Base-by-base conservation (phyloP, 23 tunicate genomes). In the Trididemnum nubilum region DNA sequence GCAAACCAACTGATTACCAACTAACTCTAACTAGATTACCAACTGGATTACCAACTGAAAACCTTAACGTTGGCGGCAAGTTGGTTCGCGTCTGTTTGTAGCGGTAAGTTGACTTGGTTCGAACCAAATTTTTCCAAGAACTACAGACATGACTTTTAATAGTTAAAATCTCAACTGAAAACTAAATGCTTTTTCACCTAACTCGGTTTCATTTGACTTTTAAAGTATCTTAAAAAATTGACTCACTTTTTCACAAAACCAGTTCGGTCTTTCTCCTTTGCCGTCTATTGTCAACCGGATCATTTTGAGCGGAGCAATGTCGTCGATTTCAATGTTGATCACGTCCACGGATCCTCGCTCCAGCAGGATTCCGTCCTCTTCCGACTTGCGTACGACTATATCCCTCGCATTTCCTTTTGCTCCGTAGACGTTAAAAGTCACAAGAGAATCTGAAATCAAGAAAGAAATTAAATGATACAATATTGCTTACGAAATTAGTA, bases 221-320 rank as follows among this genome's bases (percentile, higher is more conserved):
- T n/a, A n/a, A n/a, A n/a, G n/a, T n/a, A n/a, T n/a, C n/a, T n/a
- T n/a, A n/a, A n/a, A n/a, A n/a, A 44, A 44, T 15, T 44, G 12
- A 44, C 54, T 44, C 37, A 93, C 98, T 83, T 94, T 94, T 40
- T 94, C 98, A 64, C 95, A 89, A 59, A 63, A 94, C 98, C 98
- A 94, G 72, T 82, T 77, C 26, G 91, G 88, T 28, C 95, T 72
- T 64, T 89, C 73, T 2, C 95, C 98, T 82, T 85, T 89, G 0
- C 95, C 95, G 24, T 83, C 93, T 44, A 79, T 89, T n/a, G 81
- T 36, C 23, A 89, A 22, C 81, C 89, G 81, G 12, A 94, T 52
- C 98, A 94, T 94, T 65, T 89, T 89, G 25, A 89, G 35, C 25
- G 95, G 88, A 33, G 87, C 95, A 3, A 94, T 89, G 64, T 89